Percentiles rank a stretch among this genome's conserved stretches.
Conservation (phyloP, 2,888 invertebrate species). For the Drosophila lutescens region DNA sequence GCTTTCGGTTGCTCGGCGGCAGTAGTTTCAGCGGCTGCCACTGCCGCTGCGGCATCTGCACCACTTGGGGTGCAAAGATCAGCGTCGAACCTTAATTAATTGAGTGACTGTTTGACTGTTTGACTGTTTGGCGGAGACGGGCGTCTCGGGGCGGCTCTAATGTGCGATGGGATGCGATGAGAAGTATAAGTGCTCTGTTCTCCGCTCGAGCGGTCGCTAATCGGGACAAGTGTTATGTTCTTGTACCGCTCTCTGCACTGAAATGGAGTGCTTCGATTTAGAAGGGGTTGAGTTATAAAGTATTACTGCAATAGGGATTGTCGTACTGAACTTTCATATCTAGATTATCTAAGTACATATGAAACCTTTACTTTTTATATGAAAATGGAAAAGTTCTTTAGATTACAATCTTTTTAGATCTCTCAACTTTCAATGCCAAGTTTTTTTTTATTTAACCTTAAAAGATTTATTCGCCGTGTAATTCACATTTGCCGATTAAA, state of each 20-base stretch:
- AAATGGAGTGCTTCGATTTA: neutral
- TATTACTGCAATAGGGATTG: too few species aligned
- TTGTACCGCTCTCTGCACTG: neutral
- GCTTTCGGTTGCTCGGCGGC: neutral
- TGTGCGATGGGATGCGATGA: constrained; percentile 16
- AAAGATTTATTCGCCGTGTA: too few species aligned
- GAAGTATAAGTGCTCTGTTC: constrained; percentile 12
- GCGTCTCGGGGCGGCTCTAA: constrained; percentile 20
- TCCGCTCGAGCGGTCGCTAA: constrained; percentile 34
- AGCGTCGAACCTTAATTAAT: constrained; percentile 76
- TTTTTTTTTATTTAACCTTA: too few species aligned
- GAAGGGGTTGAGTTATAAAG: neutral
- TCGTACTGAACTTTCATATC: too few species aligned
- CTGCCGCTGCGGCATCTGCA: constrained; percentile 12
- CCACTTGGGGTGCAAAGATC: constrained; percentile 74
- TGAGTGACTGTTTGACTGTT: constrained; percentile 58
- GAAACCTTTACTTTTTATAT: too few species aligned
- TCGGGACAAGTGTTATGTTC: constrained; percentile 33
- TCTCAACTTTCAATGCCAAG: too few species aligned
- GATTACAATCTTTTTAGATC: too few species aligned
- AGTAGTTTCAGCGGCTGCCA: constrained; percentile 15
- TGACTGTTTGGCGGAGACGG: constrained; percentile 27
- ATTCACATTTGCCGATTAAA: too few species aligned
- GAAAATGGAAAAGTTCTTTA: too few species aligned
- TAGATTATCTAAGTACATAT: too few species aligned